Evolutionary conservation across 1,140 invertebrate genomes (phyloP).

Genomic region (Diplogasteroides magnus): DNA sequence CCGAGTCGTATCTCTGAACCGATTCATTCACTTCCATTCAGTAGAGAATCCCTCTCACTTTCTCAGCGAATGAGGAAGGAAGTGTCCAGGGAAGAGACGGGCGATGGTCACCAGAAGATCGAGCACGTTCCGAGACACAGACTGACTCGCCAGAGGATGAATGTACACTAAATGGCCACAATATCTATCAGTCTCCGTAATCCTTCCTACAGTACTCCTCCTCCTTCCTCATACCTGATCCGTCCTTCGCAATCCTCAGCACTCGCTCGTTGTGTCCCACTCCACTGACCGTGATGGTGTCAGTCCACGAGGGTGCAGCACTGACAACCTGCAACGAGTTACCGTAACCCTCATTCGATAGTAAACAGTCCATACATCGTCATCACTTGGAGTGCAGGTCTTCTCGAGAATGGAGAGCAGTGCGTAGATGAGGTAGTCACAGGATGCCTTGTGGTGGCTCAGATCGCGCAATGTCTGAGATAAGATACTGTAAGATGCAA

Average conservation of each 20-base stretch:
- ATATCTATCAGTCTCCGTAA: no score
- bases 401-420: background rate
- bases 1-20: no score
- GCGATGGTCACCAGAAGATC: constrained; percentile 28
- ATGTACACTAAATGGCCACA: constrained; percentile 24
- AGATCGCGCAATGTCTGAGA: background rate
- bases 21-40: no score
- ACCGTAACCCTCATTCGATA: no score
- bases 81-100: constrained; percentile 27
- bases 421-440: background rate
- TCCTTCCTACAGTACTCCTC: no score
- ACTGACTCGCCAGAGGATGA: constrained; percentile 11
- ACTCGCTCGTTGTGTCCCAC: constrained; percentile 18
- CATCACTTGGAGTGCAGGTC: no score
- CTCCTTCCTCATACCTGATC: background rate
- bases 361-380: no score
- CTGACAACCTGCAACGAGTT: no score
- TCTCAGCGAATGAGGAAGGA: constrained; percentile 22
- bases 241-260: constrained; percentile 17
- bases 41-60: background rate
- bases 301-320: constrained; percentile 20
- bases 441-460: background rate
- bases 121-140: constrained; percentile 19
- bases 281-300: constrained; percentile 18
- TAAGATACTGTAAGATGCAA: no score